phyloP scores from a whole-genome alignment of 1,140 invertebrate species.

The Drosophila santomea region DNA sequence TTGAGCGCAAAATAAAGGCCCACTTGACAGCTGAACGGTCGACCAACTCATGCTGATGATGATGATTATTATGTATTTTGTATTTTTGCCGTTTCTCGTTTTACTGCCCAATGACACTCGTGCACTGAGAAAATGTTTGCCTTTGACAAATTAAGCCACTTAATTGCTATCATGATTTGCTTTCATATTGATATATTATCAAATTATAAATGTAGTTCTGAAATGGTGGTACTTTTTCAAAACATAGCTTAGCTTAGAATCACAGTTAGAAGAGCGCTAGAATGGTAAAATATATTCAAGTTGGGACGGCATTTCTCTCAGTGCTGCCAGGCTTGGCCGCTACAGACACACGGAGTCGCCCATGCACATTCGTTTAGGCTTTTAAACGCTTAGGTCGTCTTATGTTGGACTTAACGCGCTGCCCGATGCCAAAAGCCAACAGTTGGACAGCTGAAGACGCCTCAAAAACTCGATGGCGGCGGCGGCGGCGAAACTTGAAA shows the following conservation, averaged over 20 bases:
- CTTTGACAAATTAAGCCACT: too few relatives aligned
- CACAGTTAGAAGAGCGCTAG: too few relatives aligned
- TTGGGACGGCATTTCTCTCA: background rate
- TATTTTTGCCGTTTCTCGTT: slow-evolving; percentile 57
- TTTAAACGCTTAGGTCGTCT: slow-evolving; percentile 82
- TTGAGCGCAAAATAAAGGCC: slow-evolving; percentile 82
- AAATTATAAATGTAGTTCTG: too few relatives aligned
- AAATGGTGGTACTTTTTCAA: too few relatives aligned
- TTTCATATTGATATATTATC: too few relatives aligned
- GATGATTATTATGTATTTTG: slow-evolving; percentile 81
- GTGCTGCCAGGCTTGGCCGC: slow-evolving; percentile 14
- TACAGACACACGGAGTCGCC: slow-evolving; percentile 31
- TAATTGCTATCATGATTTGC: too few relatives aligned
- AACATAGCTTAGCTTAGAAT: too few relatives aligned
- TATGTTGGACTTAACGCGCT: slow-evolving; percentile 78
- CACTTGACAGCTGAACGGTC: slow-evolving; percentile 79
- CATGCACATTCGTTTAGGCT: slow-evolving; percentile 77
- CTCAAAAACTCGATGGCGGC: slow-evolving; percentile 54
- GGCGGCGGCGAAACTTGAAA: slow-evolving; percentile 75
- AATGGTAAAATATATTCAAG: too few relatives aligned
- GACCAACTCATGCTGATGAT: slow-evolving; percentile 52
- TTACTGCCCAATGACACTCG: slow-evolving; percentile 51
- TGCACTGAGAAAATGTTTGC: slow-evolving; percentile 4
- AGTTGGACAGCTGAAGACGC: slow-evolving; percentile 74
- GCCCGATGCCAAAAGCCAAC: slow-evolving; percentile 73